A percentile compares a stretch with the other conserved stretches of the same genome.
Evolutionary conservation across 1,140 invertebrate genomes (phyloP).

Genomic region (Periplaneta americana): DNA sequence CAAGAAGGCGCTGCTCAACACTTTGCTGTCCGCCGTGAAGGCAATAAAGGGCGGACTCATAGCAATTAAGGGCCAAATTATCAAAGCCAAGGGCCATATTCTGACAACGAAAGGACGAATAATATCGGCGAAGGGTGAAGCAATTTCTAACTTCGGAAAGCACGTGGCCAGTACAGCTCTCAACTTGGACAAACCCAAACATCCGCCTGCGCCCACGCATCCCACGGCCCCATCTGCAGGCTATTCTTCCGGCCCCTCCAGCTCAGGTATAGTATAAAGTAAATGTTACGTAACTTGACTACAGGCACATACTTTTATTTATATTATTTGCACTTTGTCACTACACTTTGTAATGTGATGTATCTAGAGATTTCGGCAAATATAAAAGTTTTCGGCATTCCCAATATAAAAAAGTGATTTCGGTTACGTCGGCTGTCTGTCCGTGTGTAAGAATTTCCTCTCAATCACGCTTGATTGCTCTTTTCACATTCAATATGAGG

Average conservation of each 20-base stretch:
- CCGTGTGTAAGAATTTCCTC: too few relatives aligned
- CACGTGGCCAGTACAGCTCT: conserved; percentile 66
- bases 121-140: conserved; percentile 63
- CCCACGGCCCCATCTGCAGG: neutral
- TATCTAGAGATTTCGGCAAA: too few relatives aligned
- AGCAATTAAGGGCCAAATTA: conserved; percentile 74
- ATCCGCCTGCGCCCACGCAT: neutral
- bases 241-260: neutral
- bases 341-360: too few relatives aligned
- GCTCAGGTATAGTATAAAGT: neutral
- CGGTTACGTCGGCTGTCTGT: too few relatives aligned
- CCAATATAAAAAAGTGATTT: too few relatives aligned
- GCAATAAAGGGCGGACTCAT: conserved; percentile 78
- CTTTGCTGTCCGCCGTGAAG: conserved; percentile 75
- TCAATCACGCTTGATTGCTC: too few relatives aligned
- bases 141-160: conserved; percentile 67
- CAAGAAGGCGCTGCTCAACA: conserved; percentile 73
- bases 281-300: too few relatives aligned
- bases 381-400: too few relatives aligned
- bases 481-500: too few relatives aligned
- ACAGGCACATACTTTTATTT: too few relatives aligned
- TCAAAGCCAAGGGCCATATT: conserved; percentile 74
- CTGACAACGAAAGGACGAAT: conserved; percentile 66
- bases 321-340: too few relatives aligned
- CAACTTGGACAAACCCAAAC: conserved; percentile 1